phyloP scores from a whole-genome alignment of 2,113 vertebrate genomes.

The Diphyllodes magnificus region DNA sequence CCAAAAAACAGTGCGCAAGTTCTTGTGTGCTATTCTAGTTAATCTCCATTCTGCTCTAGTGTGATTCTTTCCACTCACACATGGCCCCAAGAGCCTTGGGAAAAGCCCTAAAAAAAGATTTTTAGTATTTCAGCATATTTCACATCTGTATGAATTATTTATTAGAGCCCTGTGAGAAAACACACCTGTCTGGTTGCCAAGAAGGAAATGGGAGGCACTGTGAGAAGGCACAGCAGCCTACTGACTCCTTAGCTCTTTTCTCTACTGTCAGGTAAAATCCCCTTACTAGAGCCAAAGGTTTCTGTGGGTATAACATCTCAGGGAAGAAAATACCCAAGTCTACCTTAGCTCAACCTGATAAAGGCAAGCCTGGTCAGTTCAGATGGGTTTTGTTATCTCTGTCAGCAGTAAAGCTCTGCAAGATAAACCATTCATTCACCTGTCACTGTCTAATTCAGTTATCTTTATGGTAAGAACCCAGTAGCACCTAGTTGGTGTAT shows the following conservation, averaged over 20 bases:
- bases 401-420: background rate
- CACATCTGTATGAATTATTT: background rate
- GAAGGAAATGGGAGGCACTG: background rate
- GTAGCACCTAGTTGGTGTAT: background rate
- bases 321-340: background rate
- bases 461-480: background rate
- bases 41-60: fast-evolving
- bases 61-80: background rate
- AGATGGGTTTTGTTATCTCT: background rate
- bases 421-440: background rate
- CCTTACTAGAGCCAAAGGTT: background rate
- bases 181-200: background rate
- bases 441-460: background rate
- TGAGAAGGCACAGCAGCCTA: background rate
- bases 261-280: background rate
- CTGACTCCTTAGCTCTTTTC: background rate
- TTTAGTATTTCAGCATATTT: background rate
- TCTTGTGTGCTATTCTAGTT: background rate
- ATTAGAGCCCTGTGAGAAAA: background rate
- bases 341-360: background rate
- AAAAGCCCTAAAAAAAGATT: background rate
- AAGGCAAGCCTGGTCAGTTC: background rate
- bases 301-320: background rate
- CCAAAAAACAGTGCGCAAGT: background rate
- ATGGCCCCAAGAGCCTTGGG: background rate